A percentile compares a stretch with the other conserved stretches of the same genome.
Conservation (phyloP, 2,888 invertebrate species). For the Andrena flavipes region DNA sequence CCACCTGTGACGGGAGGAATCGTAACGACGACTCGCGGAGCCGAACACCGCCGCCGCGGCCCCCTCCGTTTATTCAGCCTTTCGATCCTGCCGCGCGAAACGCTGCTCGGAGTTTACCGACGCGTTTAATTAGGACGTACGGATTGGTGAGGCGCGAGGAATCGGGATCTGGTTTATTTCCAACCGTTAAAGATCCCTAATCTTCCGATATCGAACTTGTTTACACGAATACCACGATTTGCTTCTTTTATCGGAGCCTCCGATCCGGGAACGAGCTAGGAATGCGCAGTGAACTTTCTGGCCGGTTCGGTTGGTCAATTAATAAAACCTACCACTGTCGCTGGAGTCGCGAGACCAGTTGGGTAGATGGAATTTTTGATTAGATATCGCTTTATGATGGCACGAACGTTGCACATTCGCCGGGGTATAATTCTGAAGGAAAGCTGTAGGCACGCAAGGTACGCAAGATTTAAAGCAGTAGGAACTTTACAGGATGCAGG, state of each 20-base stretch:
- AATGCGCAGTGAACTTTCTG: background rate
- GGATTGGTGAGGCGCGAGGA: background rate
- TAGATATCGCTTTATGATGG: no score
- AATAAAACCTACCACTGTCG: background rate
- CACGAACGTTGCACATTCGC: no score
- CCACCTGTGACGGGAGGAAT: slow-evolving; percentile 4
- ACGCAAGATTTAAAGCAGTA: no score
- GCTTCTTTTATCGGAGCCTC: slow-evolving; percentile 34
- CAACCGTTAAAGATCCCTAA: slow-evolving; percentile 17
- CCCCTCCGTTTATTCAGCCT: slow-evolving; percentile 14
- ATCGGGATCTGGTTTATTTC: slow-evolving; percentile 32
- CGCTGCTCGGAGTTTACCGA: slow-evolving; percentile 14
- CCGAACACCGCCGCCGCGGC: background rate
- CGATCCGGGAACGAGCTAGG: background rate
- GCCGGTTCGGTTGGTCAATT: slow-evolving; percentile 31
- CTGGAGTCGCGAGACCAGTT: background rate
- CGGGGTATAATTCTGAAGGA: no score
- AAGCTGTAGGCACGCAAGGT: no score
- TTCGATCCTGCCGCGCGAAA: background rate
- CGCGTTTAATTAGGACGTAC: slow-evolving; percentile 42
- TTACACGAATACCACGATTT: slow-evolving; percentile 48
- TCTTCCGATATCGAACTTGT: slow-evolving; percentile 25
- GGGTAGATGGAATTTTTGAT: no score
- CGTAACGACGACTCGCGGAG: background rate
- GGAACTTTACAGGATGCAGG: no score